Conservation (phyloP, 2,797 vertebrate species). For the Babyrousa celebensis region DNA sequence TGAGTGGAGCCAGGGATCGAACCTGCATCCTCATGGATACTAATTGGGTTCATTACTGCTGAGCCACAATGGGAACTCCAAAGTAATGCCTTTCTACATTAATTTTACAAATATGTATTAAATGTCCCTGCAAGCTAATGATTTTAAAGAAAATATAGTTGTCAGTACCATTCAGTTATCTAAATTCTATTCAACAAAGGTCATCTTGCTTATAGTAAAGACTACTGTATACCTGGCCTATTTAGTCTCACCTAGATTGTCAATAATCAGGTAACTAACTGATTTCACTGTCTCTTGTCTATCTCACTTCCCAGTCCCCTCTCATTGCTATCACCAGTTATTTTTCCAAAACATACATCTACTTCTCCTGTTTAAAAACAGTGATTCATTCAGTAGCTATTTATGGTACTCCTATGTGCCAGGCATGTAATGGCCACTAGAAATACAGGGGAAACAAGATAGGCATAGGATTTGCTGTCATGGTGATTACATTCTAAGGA, state of each 20-base stretch:
- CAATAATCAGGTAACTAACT: neutral
- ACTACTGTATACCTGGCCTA: neutral
- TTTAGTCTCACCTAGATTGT: conserved; percentile 15
- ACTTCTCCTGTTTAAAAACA: conserved; percentile 24
- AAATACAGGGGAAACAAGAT: neutral
- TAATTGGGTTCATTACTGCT: too few relatives aligned
- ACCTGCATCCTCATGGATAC: too few relatives aligned
- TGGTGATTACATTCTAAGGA: conserved; percentile 1
- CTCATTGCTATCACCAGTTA: neutral
- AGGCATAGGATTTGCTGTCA: neutral
- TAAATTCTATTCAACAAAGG: conserved; percentile 33
- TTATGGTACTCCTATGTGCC: neutral
- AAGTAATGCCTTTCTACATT: conserved; percentile 44
- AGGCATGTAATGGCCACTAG: neutral
- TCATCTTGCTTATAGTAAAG: conserved; percentile 52
- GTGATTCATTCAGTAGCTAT: neutral
- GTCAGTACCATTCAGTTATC: conserved; percentile 63
- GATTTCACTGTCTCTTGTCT: neutral
- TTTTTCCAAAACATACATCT: conserved; percentile 33
- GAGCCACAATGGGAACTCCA: too few relatives aligned
- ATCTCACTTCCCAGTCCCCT: neutral
- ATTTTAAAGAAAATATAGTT: conserved; percentile 60
- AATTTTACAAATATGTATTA: conserved; percentile 65
- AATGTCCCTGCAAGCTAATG: neutral
- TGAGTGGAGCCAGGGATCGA: too few relatives aligned